Evolutionary conservation across 1,140 invertebrate species (phyloP), one percentile per base, ranked within the genome.

Genomic region (Heliconius melpomene): DNA sequence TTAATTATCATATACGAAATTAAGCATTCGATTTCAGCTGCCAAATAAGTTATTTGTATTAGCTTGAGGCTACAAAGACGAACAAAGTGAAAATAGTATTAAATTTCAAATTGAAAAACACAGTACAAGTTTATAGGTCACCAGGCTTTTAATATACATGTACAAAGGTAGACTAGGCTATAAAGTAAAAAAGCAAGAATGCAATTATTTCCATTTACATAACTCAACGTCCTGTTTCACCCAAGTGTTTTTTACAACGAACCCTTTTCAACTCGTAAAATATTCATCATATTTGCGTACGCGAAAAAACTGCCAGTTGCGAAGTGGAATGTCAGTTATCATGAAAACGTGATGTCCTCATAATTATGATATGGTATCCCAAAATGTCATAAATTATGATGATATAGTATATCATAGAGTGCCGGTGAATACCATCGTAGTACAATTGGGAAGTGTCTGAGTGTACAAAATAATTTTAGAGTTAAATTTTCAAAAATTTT

Each of bases 211-310:
- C 60, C 71, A 76, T 82, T 79, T 75, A 82, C 80, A 78, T 79
- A 82, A 79, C 73, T 79, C 77, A 77, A 72, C 80, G 70, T 73
- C 52, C 66, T 75, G 77, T 82, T 82, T 66, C 54, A 52, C 74
- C 77, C 74, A 52, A 52, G 77, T 70, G 66, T 74, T 82, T 82
- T 82, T 82, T 76, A 79, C 80, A 52, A 74, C 70, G 74, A 72
- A 82, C 80, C 80, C 80, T 79, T 82, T 79, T 79, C 71, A 76
- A 72, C 74, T 74, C 77, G 20, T 84, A 79, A 84, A 82, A 79
- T 78, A 84, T 84, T 82, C 80, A 84, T 80, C 72, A 77, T 75
- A 78, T 79, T 80, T 73, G 38, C 74, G 79, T 81, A 54, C 52
- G 40, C 38, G 73, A 80, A 80, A 83, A 78, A 78, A 81, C 74